Evolutionary conservation across 2,888 invertebrate genomes (phyloP), one percentile per base, ranked within the genome.

Genomic region (Schizaphis graminum): DNA sequence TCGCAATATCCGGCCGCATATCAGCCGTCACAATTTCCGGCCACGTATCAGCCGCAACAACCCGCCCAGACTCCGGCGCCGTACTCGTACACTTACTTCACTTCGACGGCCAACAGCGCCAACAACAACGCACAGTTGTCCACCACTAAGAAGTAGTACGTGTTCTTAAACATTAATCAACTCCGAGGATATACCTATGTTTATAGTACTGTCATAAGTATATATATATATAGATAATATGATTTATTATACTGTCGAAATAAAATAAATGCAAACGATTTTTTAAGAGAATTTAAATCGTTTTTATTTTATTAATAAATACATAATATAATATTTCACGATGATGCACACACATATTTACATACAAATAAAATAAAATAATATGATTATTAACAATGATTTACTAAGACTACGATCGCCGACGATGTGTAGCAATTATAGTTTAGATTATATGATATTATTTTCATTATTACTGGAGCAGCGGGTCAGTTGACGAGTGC

Each of bases 71-170:
- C 53, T 28, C 56, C 85, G 10, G 57, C 41, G 7, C 91, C 94
- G 67, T 94, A 91, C 26, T 91, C 94, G 41, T 94, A 94, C 87
- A 91, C 86, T 61, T 94, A 94, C 41, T 94, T 94, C 67, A 57
- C 35, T 26, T 44, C 77, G 26, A 0, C 89, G 41, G 26, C n/a
- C 94, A 91, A 86, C 67, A 57, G 5, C 24, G 84, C 44, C 53
- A 93, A 84, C 47, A 57, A 26, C 67, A 91, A 94, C 93, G 89
- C 41, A 13, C 84, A 61, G 28, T 2, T n/a, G 47, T 28, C 85
- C 10, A 7, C 92, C 3, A 67, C 61, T 35, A 87, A 91, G 41
- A 93, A 93, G 49, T 93, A 85, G n/a, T 41, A 49, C n/a, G 35
- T 87, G 26, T 26, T 28, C 53, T 84, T 35, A n/a, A 35, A 88